Conservation (phyloP, 2,888 invertebrate species). For the Idaea aversata region DNA sequence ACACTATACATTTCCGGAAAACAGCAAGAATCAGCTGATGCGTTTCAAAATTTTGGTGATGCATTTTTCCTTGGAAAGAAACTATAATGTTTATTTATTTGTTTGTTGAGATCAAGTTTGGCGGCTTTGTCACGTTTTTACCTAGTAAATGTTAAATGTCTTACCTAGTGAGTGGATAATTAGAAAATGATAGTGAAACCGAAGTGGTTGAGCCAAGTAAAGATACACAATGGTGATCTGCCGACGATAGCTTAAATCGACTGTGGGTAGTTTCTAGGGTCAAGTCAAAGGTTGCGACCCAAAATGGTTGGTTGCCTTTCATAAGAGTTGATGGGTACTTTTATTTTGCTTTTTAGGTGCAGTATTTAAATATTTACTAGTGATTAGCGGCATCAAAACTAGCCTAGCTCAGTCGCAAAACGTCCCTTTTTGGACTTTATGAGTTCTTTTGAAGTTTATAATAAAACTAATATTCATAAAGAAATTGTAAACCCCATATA, state of each 20-base stretch:
- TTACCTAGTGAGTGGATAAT: background rate
- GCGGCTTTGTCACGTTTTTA: background rate
- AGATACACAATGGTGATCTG: background rate
- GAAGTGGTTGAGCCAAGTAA: background rate
- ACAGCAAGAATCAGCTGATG: no score
- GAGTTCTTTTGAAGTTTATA: no score
- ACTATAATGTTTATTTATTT: no score
- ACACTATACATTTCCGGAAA: no score
- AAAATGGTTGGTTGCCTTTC: background rate
- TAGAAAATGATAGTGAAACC: background rate
- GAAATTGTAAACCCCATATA: no score
- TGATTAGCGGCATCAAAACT: no score
- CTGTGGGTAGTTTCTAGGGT: background rate
- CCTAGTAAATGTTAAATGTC: background rate
- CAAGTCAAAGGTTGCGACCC: background rate
- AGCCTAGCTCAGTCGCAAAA: no score
- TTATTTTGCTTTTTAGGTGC: background rate
- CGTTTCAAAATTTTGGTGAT: no score
- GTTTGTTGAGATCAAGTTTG: no score
- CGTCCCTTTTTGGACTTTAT: no score
- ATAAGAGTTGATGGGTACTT: background rate
- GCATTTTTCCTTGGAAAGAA: no score
- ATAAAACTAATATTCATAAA: no score
- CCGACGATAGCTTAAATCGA: background rate
- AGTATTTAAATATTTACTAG: background rate